Percentiles rank a stretch among this genome's conserved stretches.
phyloP scores from a whole-genome alignment of 2,888 invertebrate genomes.

The Bembecia ichneumoniformis region DNA sequence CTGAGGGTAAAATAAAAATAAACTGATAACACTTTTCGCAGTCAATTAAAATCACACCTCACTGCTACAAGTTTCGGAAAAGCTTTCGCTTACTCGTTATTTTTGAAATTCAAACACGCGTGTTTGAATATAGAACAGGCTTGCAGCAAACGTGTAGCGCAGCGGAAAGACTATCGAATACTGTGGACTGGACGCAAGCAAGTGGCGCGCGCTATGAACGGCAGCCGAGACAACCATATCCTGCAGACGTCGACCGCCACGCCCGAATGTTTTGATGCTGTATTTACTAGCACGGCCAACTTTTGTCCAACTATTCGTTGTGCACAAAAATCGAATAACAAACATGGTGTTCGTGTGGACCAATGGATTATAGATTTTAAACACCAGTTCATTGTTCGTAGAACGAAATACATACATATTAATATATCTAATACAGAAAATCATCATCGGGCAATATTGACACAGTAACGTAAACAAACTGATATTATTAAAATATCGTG shows the following conservation, averaged over 20 bases:
- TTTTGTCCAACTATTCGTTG: not conserved
- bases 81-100: no score
- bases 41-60: not conserved
- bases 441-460: no score
- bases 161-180: constrained; percentile 20
- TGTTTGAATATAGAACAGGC: constrained; percentile 9
- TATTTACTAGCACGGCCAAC: constrained; percentile 3
- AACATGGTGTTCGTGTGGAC: constrained; percentile 2
- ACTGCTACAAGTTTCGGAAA: not conserved
- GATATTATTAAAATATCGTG: no score
- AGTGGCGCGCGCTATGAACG: constrained; percentile 8
- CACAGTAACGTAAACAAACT: not conserved
- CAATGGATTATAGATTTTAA: no score
- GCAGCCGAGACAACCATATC: not conserved
- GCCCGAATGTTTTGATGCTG: constrained; percentile 42
- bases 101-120: constrained; percentile 21
- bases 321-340: not conserved
- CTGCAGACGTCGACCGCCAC: constrained; percentile 23
- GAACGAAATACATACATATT: no score
- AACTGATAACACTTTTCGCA: constrained; percentile 4
- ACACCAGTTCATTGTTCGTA: no score
- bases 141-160: constrained; percentile 21
- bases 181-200: constrained; percentile 12
- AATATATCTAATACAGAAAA: no score
- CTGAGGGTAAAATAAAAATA: constrained; percentile 1